These are phyloP conservation scores for Ephydatia muelleri DNA, from an alignment of 37 sponge, comb jelly and placozoan species.

Conservation along the genomic window DNA sequence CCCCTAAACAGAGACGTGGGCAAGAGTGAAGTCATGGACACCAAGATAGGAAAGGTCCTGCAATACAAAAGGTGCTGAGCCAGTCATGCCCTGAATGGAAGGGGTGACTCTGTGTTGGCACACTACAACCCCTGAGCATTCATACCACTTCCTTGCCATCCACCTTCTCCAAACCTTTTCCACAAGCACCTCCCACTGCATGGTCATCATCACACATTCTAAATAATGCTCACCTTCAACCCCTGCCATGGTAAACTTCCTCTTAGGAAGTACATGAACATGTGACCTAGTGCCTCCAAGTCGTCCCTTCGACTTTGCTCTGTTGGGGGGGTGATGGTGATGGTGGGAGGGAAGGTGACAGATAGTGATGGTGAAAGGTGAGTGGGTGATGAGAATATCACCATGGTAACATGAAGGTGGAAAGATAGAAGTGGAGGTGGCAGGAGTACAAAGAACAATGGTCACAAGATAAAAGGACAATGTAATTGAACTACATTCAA, in stretches of 20 bases:
- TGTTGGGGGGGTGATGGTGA: conserved; percentile 7
- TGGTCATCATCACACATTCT: background rate
- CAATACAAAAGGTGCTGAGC: too few relatives aligned
- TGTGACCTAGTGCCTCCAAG: conserved; percentile 97
- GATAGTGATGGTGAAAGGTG: background rate
- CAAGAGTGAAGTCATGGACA: too few relatives aligned
- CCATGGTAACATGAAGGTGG: too few relatives aligned
- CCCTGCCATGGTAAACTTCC: conserved; percentile 99
- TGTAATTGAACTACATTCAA: too few relatives aligned
- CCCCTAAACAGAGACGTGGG: too few relatives aligned
- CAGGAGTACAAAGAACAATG: too few relatives aligned
- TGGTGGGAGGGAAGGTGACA: background rate
- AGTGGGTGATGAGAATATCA: background rate
- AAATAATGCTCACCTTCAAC: conserved; percentile 70
- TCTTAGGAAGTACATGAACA: conserved; percentile 99
- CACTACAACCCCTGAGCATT: too few relatives aligned
- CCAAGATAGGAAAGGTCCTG: too few relatives aligned
- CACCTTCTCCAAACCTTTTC: background rate
- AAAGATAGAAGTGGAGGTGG: too few relatives aligned
- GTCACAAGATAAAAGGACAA: too few relatives aligned
- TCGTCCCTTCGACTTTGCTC: conserved; percentile 99
- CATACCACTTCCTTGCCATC: background rate
- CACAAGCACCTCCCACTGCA: background rate
- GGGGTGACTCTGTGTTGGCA: too few relatives aligned
- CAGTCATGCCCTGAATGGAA: too few relatives aligned